Percentiles rank a stretch among this genome's conserved stretches.
These are phyloP conservation scores for Melanotaenia boesemani DNA, from an alignment of 2,797 vertebrate genomes.

Conservation along the genomic window DNA sequence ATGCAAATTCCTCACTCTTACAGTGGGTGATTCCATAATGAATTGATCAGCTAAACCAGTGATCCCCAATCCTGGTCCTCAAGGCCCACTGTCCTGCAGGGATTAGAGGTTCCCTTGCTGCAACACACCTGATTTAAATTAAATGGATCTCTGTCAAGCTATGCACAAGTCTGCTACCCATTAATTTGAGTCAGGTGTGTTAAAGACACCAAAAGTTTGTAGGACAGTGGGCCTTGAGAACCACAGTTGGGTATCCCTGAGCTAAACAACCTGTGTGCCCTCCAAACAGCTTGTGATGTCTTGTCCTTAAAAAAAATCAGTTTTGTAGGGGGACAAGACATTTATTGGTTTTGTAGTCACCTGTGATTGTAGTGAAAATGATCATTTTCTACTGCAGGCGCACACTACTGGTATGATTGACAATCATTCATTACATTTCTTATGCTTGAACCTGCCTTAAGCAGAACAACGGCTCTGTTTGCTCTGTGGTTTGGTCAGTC, in stretches of 20 bases:
- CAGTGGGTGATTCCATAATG: background rate
- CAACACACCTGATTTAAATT: too few relatives aligned
- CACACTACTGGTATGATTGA: conserved; percentile 9
- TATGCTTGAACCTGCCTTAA: background rate
- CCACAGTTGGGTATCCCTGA: too few relatives aligned
- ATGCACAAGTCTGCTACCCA: too few relatives aligned
- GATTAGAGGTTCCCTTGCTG: too few relatives aligned
- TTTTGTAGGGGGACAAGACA: background rate
- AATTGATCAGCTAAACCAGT: background rate
- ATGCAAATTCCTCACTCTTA: background rate
- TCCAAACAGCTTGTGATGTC: conserved; percentile 1
- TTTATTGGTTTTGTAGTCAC: conserved; percentile 4
- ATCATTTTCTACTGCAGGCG: background rate
- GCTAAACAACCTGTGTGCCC: background rate
- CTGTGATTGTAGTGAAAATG: background rate
- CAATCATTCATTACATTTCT: conserved; percentile 1
- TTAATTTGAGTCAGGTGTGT: too few relatives aligned
- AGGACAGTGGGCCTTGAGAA: too few relatives aligned
- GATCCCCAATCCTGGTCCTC: too few relatives aligned
- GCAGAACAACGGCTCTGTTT: conserved; percentile 2
- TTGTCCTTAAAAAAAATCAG: background rate
- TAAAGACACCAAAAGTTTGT: too few relatives aligned
- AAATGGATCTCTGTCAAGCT: too few relatives aligned
- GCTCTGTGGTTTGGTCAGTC: background rate
- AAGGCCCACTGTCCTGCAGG: too few relatives aligned